A percentile compares a stretch with the other conserved stretches of the same genome.
Evolutionary conservation across 2,797 vertebrate species (phyloP).

Genomic region (Jordanella pulchra): DNA sequence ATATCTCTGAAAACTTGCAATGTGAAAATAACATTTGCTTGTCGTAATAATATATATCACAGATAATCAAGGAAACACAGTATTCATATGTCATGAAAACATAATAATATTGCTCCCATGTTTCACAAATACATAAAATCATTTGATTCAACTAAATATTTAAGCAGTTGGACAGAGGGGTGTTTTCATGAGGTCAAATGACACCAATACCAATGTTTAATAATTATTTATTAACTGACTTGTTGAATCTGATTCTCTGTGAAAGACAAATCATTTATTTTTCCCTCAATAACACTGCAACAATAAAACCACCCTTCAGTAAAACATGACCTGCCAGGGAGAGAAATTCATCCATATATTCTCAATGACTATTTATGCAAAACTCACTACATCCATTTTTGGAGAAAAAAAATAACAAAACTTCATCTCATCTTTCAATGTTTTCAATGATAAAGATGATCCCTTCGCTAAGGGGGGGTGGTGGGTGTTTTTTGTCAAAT

Average conservation of each 20-base stretch:
- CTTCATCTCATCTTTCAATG: conserved; percentile 30
- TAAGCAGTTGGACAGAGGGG: neutral
- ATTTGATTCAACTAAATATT: neutral
- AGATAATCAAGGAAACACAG: neutral
- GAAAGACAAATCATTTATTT: conserved; percentile 36
- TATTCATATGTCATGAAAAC: neutral
- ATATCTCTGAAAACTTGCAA: neutral
- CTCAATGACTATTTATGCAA: conserved; percentile 19
- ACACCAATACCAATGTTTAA: conserved; percentile 26
- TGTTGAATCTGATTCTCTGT: conserved; percentile 10
- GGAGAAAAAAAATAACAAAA: neutral
- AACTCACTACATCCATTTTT: conserved; percentile 18
- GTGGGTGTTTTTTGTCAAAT: conserved; percentile 23
- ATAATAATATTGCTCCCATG: neutral
- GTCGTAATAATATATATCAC: too few species aligned
- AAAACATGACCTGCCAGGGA: conserved; percentile 9
- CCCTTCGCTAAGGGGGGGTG: conserved; percentile 32
- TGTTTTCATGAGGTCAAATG: conserved; percentile 1
- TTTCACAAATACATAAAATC: neutral
- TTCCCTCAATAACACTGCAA: neutral
- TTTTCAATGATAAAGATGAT: conserved; percentile 24
- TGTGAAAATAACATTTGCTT: neutral
- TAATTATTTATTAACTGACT: conserved; percentile 31
- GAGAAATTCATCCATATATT: conserved; percentile 16
- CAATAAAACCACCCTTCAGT: neutral